These are phyloP conservation scores for Drosophila dunni DNA, from an alignment of 1,140 invertebrate species.

Conservation along the genomic window DNA sequence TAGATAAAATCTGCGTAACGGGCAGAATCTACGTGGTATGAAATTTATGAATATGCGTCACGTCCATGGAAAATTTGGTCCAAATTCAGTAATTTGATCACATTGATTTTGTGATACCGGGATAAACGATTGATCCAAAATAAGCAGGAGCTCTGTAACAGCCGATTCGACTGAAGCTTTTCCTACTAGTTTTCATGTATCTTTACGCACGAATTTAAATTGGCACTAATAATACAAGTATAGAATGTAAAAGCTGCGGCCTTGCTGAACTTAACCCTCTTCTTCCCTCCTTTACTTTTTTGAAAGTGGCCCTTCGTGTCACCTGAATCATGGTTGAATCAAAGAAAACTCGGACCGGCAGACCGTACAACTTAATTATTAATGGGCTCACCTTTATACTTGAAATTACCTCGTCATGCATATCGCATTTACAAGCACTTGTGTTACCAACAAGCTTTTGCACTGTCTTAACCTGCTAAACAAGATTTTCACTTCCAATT, in stretches of 20 bases:
- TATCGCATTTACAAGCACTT: constrained; percentile 24
- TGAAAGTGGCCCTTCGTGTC: too few relatives aligned
- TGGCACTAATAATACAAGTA: background rate
- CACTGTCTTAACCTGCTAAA: constrained; percentile 12
- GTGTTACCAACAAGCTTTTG: constrained; percentile 23
- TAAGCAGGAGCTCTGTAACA: too few relatives aligned
- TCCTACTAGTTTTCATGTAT: background rate
- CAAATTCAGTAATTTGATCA: too few relatives aligned
- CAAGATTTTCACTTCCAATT: constrained; percentile 24
- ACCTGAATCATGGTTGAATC: background rate
- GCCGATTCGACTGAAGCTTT: too few relatives aligned
- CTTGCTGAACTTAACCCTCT: constrained; percentile 4
- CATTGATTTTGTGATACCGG: too few relatives aligned
- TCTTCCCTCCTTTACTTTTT: background rate
- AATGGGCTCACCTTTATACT: constrained; percentile 15
- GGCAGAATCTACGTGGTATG: too few relatives aligned
- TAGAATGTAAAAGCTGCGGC: background rate
- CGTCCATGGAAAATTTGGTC: too few relatives aligned
- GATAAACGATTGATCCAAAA: too few relatives aligned
- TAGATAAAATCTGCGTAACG: too few relatives aligned
- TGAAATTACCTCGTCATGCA: constrained; percentile 46
- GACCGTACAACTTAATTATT: constrained; percentile 5
- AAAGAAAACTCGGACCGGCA: constrained; percentile 2
- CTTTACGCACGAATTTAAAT: background rate
- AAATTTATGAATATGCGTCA: too few relatives aligned